Evolutionary conservation across 2,113 vertebrate species (phyloP).

Genomic region (Eudyptes chrysolophus): DNA sequence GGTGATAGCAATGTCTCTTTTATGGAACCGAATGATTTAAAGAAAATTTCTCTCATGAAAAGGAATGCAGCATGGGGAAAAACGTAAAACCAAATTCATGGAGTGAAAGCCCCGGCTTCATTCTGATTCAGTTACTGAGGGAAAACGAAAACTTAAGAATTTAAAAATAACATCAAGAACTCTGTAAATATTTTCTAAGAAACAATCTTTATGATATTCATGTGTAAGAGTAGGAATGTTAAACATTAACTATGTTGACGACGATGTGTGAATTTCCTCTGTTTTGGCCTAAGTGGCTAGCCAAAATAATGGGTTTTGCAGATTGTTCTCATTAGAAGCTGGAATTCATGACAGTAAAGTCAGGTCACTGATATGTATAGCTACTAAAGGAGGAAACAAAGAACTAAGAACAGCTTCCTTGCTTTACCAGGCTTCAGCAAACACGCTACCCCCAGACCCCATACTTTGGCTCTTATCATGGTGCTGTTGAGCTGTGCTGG

Average conservation of each 20-base stretch:
- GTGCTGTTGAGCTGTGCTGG: neutral
- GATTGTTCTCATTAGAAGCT: neutral
- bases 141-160: neutral
- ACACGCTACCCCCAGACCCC: fast-evolving
- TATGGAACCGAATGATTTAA: neutral
- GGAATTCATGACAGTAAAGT: neutral
- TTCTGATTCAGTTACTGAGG: neutral
- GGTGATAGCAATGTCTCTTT: neutral
- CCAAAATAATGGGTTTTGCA: neutral
- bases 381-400: neutral
- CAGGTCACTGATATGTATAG: neutral
- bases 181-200: neutral
- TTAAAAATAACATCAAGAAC: neutral
- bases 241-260: neutral
- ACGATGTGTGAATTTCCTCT: neutral
- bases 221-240: neutral
- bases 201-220: neutral
- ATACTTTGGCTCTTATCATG: neutral
- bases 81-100: neutral
- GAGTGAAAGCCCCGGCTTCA: neutral
- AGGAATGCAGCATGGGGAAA: neutral
- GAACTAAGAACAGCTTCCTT: neutral
- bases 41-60: neutral
- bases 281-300: neutral
- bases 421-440: neutral